Conservation (phyloP, 2,113 vertebrate genomes). For the Clarias macrocephalus region DNA sequence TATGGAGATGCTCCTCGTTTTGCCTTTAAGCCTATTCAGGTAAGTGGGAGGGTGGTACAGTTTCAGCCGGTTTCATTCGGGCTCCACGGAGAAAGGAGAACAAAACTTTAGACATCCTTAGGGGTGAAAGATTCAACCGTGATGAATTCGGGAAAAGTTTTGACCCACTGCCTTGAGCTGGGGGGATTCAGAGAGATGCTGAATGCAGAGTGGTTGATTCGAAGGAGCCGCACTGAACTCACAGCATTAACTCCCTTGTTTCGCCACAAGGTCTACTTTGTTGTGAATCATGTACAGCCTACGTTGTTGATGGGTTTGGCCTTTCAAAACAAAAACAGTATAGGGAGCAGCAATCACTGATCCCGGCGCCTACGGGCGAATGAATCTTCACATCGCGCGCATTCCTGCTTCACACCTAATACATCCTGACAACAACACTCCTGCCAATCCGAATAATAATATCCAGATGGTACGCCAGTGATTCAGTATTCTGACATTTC, state of each 20-base stretch:
- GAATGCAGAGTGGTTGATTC: not conserved
- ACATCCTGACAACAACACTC: constrained; percentile 65
- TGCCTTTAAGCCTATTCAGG: not conserved
- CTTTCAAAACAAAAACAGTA: constrained; percentile 47
- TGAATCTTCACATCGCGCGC: constrained; percentile 58
- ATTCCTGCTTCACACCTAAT: constrained; percentile 52
- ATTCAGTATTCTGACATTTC: constrained; percentile 76
- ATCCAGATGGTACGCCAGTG: constrained; percentile 73
- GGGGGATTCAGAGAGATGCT: not conserved
- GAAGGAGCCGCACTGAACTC: not conserved
- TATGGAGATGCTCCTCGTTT: constrained; percentile 14
- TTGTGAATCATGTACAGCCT: constrained; percentile 45
- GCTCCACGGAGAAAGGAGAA: not conserved
- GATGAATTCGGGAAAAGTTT: not conserved
- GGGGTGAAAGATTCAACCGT: not conserved
- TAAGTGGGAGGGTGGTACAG: constrained; percentile 6
- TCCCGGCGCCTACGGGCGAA: constrained; percentile 44
- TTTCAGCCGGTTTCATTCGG: constrained; percentile 13
- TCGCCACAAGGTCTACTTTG: constrained; percentile 28
- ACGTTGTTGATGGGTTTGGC: constrained; percentile 47
- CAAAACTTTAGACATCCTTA: not conserved
- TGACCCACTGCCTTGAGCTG: constrained; percentile 1
- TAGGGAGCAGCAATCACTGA: constrained; percentile 33
- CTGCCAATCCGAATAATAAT: constrained; percentile 66
- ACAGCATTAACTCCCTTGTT: constrained; percentile 7